Conservation (phyloP, 1,140 invertebrate species). For the Wasmannia auropunctata region DNA sequence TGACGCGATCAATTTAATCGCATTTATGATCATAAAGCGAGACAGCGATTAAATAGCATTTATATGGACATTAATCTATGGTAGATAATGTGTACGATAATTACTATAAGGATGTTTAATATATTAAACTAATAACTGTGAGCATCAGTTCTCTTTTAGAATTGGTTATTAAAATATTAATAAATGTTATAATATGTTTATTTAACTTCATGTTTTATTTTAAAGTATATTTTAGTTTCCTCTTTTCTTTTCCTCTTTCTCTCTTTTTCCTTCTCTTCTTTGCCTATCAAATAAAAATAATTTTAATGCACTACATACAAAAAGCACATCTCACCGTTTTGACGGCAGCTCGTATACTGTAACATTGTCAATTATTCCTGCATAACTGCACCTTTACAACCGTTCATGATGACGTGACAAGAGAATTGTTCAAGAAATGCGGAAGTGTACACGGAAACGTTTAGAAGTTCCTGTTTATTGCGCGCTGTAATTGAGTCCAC, state of each 20-base stretch:
- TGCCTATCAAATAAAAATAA: background rate
- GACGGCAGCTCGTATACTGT: background rate
- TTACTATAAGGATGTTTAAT: background rate
- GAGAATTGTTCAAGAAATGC: constrained; percentile 3
- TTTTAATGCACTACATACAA: background rate
- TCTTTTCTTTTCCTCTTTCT: background rate
- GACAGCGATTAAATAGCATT: constrained; percentile 29
- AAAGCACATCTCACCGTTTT: background rate
- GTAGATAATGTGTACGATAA: constrained; percentile 19
- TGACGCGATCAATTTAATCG: constrained; percentile 29
- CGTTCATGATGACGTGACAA: background rate
- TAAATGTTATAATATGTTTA: background rate
- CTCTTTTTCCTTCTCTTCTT: background rate
- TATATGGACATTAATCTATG: constrained; percentile 17
- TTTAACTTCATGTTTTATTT: background rate
- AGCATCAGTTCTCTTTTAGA: background rate
- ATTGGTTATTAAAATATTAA: constrained; percentile 7
- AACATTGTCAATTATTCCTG: background rate
- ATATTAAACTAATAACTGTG: background rate
- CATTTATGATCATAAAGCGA: constrained; percentile 35
- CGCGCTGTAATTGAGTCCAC: constrained; percentile 4
- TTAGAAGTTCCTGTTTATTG: constrained; percentile 37
- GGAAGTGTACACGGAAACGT: constrained; percentile 29
- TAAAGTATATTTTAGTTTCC: background rate
- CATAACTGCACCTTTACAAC: background rate